Percentiles rank a stretch among this genome's conserved stretches.
These are phyloP conservation scores for Semaprochilodus insignis DNA, from an alignment of 2,797 vertebrate genomes.

Conservation along the genomic window DNA sequence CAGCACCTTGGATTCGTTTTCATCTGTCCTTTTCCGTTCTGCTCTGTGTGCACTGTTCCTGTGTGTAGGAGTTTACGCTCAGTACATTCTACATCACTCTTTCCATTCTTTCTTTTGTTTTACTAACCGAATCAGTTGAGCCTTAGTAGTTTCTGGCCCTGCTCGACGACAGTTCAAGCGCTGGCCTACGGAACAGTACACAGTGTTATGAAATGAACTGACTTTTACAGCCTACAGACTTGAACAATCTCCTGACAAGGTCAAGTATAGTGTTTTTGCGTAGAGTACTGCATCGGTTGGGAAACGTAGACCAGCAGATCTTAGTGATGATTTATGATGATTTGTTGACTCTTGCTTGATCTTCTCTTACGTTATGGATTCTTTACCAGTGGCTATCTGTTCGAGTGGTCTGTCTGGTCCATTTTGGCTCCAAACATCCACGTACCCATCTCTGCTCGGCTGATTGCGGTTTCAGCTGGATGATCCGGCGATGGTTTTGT, in stretches of 20 bases:
- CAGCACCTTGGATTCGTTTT: not conserved
- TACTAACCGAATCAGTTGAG: not conserved
- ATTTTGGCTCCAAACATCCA: not conserved
- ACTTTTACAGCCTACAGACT: not conserved
- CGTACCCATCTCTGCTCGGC: too few species aligned
- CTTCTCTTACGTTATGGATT: not conserved
- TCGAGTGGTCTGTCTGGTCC: not conserved
- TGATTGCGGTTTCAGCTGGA: not conserved
- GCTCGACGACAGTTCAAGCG: not conserved
- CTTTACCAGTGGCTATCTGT: not conserved
- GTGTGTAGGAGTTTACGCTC: constrained; percentile 1
- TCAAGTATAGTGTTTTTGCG: not conserved
- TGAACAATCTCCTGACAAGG: not conserved
- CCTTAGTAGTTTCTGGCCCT: not conserved
- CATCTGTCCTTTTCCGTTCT: constrained; percentile 2
- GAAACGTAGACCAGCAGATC: not conserved
- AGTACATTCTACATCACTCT: constrained; percentile 7
- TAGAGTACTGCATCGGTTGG: not conserved
- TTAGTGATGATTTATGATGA: not conserved
- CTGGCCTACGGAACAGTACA: not conserved
- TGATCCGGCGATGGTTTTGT: not conserved
- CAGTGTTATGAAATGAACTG: constrained; percentile 1
- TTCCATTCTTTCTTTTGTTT: not conserved
- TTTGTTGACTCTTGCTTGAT: not conserved
- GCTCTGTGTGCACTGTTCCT: constrained; percentile 24